Evolutionary conservation across 2,888 invertebrate species (phyloP), one percentile per base, ranked within the genome.

Genomic region (Aspidiotus rigidus): DNA sequence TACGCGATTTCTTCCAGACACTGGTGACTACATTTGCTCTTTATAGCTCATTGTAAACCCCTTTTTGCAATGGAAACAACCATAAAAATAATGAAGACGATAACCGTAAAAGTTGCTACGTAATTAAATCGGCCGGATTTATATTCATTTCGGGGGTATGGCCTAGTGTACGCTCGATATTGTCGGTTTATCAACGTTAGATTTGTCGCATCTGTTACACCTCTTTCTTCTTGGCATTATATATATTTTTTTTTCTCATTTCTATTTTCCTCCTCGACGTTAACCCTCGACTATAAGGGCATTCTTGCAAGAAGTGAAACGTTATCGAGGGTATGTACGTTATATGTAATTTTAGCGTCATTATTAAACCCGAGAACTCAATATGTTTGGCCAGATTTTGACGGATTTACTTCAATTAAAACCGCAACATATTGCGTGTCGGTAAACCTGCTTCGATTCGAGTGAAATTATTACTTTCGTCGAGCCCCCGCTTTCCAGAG

Each of bases 391-490:
- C 59, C 44, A 57, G 39, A 59, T 59, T 66, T 66, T 66, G 66
- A 66, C 66, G 66, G 66, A 66, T 66, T 66, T 66, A 59, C 59
- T 66, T 66, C 66, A 57, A 66, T 66, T 66, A 66, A 66, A 66
- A 66, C 11, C 66, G 59, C 66, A 66, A 66, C 66, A 66, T 66
- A 66, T 66, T 66, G 66, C 59, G 49, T 15, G 41, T 10, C 53
- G 42, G 42, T 53, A 56, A n/a, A 16, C 17, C 59, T 42, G 44
- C 44, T 16, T 16, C 42, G 16, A 53, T 63, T 66, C 13, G 40
- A 44, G 49, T 57, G 28, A 44, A 66, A 49, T 66, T 66, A 66
- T 57, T 15, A 42, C 41, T 66, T 55, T 49, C 59, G 28, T 28
- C 28, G 59, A 44, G 17, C 57, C 49, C 49, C 57, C 57, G 13